These are phyloP conservation scores for Aepyceros melampus DNA, from an alignment of 2,113 vertebrate genomes.

Conservation along the genomic window DNA sequence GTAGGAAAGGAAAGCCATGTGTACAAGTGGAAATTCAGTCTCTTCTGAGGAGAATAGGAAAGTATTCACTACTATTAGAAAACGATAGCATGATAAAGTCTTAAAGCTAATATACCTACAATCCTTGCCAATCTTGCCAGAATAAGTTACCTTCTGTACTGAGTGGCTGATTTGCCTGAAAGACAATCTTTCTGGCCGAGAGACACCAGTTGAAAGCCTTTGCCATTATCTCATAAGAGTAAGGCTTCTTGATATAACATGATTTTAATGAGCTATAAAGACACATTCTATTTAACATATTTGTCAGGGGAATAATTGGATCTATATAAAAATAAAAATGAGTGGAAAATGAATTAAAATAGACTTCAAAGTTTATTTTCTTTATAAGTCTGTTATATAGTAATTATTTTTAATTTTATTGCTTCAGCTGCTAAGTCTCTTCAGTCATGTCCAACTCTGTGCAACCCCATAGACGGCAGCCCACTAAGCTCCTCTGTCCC, in stretches of 20 bases:
- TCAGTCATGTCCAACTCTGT: too few relatives aligned
- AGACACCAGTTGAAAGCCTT: background rate
- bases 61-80: background rate
- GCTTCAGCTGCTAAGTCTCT: background rate
- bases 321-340: slow-evolving; percentile 30
- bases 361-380: background rate
- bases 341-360: background rate
- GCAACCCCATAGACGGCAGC: too few relatives aligned
- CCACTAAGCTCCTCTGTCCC: too few relatives aligned
- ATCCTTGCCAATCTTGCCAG: background rate
- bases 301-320: background rate
- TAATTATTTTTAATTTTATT: background rate
- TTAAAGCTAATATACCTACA: background rate
- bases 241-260: background rate
- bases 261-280: background rate
- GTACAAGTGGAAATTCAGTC: background rate
- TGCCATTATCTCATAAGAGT: background rate
- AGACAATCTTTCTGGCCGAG: background rate
- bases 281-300: background rate
- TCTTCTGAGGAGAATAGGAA: background rate
- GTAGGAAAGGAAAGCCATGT: background rate
- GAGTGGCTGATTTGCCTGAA: background rate
- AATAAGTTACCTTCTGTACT: background rate
- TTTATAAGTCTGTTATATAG: background rate
- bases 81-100: background rate